Evolutionary conservation across 2,888 invertebrate genomes (phyloP), one percentile per base, ranked within the genome.

Genomic region (Tethea ocularis): DNA sequence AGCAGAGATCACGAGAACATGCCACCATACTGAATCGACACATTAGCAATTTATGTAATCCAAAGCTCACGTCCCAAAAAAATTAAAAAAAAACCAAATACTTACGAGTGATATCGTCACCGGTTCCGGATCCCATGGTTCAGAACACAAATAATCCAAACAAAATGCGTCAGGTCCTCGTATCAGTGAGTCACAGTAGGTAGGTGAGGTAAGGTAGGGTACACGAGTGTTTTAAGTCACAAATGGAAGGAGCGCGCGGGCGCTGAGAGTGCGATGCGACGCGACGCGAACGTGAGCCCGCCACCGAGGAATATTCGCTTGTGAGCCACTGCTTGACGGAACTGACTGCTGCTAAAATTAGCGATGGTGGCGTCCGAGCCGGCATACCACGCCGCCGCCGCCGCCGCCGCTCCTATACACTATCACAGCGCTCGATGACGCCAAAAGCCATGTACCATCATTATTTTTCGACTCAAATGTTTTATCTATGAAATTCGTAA

Each of bases 71-170:
- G 36, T 13, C 17, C 8, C 53, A 29, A 62, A 64, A 58, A 60
- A n/a, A n/a, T n/a, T 60, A 63, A 60, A 59, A 63, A 36, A 54
- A 26, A 57, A 63, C 58, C 55, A 38, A 53, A 58, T 66, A 88
- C 90, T 90, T 76, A 90, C 90, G 67, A 63, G 84, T 83, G 72
- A 88, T 77, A 60, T 75, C 79, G 69, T 85, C 83, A 63, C 67
- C 78, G 69, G 72, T 82, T 73, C 73, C 82, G 63, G 85, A 77
- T 69, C 80, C 86, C 91, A 91, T 90, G 78, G 71, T 81, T 71
- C 33, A 59, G 60, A 63, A 46, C 72, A 77, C 75, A 74, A 69
- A 63, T 61, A 77, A 72, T 75, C 67, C 74, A 67, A 67, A 69
- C 63, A 65, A 76, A 72, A 70, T 66, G 66, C 66, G 59, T 60